These are phyloP conservation scores for Aphodius sticticus DNA, from an alignment of 2,888 invertebrate genomes.

Conservation along the genomic window DNA sequence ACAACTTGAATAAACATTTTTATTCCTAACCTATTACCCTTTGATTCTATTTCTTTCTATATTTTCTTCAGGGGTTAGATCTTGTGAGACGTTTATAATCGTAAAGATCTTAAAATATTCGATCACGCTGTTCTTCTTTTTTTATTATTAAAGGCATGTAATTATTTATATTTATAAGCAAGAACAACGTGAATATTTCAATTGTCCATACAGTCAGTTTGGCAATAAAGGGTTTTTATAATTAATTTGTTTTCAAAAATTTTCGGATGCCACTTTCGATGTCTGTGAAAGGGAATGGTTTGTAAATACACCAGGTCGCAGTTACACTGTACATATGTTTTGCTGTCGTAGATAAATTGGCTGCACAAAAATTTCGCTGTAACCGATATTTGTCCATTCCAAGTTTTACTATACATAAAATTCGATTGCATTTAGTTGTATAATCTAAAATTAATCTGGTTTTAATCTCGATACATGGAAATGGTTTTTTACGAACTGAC, in stretches of 20 bases:
- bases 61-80: background rate
- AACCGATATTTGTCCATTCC: background rate
- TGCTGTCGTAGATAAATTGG: background rate
- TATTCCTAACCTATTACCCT: too few species aligned
- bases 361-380: background rate
- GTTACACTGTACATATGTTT: background rate
- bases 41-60: background rate
- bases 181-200: too few species aligned
- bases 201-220: too few species aligned
- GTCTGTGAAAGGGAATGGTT: background rate
- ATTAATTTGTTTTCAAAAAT: too few species aligned
- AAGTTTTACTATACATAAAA: background rate
- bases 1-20: background rate
- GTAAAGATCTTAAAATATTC: background rate
- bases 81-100: background rate
- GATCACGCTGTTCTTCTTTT: background rate
- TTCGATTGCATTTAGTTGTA: background rate
- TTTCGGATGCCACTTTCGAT: background rate
- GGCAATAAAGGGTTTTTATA: too few species aligned
- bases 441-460: background rate
- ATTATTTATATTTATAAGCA: too few species aligned
- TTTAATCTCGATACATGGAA: background rate
- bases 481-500: background rate
- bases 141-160: too few species aligned
- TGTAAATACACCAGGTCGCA: background rate